Evolutionary conservation across 2,113 vertebrate species (phyloP).

Genomic region (Pyrgilauda ruficollis): DNA sequence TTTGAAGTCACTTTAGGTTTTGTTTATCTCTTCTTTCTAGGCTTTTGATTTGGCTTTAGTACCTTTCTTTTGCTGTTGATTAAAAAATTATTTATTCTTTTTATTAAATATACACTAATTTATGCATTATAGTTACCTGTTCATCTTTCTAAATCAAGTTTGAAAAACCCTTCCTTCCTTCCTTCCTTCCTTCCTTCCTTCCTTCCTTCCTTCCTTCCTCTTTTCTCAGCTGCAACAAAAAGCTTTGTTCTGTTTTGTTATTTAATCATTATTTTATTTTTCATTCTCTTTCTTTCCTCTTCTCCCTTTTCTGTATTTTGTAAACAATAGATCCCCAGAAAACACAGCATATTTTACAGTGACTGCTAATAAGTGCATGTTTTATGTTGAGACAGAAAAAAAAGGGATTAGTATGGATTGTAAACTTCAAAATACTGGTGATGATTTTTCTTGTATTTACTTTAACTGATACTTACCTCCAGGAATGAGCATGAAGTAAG

Average conservation of each 20-base stretch:
- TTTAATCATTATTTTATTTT: accelerated
- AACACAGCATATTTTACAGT: not conserved
- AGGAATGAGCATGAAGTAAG: not conserved
- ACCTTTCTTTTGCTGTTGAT: not conserved
- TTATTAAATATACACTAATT: not conserved
- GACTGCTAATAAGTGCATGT: not conserved
- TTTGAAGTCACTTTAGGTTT: not conserved
- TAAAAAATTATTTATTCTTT: not conserved
- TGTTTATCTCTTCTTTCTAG: not conserved
- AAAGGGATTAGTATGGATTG: not conserved
- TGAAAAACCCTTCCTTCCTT: not conserved
- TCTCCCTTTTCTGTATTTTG: not conserved
- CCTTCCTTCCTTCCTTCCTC: not conserved
- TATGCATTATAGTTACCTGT: not conserved
- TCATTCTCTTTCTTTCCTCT: not conserved
- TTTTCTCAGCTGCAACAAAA: not conserved
- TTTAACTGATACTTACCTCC: not conserved
- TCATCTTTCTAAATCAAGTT: not conserved
- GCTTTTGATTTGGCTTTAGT: accelerated
- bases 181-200: not conserved
- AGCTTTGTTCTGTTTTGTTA: accelerated
- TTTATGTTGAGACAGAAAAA: not conserved
- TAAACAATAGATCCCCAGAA: not conserved
- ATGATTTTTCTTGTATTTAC: not conserved
- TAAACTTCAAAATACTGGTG: not conserved